phyloP scores from a whole-genome alignment of 2,797 vertebrate species.

The Fratercula arctica region DNA sequence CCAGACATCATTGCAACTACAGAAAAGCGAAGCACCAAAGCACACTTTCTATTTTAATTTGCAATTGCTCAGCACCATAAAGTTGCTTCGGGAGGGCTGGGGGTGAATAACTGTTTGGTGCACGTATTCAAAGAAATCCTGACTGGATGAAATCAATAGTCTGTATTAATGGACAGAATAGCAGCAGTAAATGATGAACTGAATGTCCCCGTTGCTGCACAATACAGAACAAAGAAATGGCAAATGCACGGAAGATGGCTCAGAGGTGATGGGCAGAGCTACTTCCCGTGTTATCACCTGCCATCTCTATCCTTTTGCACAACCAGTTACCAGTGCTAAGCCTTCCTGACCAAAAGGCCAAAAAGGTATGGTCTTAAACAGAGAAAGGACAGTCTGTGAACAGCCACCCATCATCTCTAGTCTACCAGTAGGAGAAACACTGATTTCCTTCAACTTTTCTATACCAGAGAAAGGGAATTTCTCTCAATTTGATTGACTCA shows the following conservation, averaged over 20 bases:
- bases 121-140: constrained; percentile 47
- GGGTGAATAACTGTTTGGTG: constrained; percentile 29
- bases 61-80: constrained; percentile 52
- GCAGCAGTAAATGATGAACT: constrained; percentile 1
- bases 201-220: neutral
- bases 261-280: neutral
- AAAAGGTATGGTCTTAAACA: neutral
- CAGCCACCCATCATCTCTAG: neutral
- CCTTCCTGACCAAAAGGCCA: neutral
- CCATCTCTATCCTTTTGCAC: neutral
- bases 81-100: constrained; percentile 12
- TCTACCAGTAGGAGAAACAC: neutral
- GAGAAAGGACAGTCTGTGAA: neutral
- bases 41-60: constrained; percentile 64
- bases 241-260: neutral
- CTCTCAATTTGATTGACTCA: neutral
- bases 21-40: constrained; percentile 41
- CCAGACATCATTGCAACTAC: constrained; percentile 22
- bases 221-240: neutral
- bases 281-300: neutral
- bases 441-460: neutral
- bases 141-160: constrained; percentile 45
- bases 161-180: constrained; percentile 12
- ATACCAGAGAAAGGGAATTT: neutral
- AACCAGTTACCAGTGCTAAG: neutral